These are phyloP conservation scores for Meliscaeva auricollis DNA, from an alignment of 2,888 invertebrate species.

Conservation along the genomic window DNA sequence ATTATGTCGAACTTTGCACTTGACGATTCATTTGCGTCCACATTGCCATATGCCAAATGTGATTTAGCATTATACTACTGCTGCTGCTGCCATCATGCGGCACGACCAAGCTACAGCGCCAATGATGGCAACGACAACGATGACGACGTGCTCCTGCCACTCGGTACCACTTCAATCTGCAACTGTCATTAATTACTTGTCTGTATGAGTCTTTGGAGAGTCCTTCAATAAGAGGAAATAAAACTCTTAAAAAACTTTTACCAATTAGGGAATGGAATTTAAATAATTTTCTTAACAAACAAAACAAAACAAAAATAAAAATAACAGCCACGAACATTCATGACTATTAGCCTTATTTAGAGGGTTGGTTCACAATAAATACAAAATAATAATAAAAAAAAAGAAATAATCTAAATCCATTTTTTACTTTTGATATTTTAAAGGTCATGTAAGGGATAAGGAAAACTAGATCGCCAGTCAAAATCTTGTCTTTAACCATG, in stretches of 20 bases:
- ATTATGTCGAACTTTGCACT: slow-evolving; percentile 76
- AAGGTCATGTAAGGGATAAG: not conserved
- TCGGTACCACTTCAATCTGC: slow-evolving; percentile 75
- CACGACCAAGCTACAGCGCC: too few species aligned
- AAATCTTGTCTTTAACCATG: too few species aligned
- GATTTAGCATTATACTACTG: slow-evolving; percentile 47
- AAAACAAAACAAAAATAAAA: not conserved
- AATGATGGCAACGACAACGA: slow-evolving; percentile 30
- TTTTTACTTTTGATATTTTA: not conserved
- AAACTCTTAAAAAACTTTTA: slow-evolving; percentile 51
- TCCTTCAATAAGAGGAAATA: slow-evolving; percentile 58
- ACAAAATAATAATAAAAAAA: slow-evolving; percentile 6
- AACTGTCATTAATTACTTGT: slow-evolving; percentile 84
- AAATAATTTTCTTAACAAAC: slow-evolving; percentile 33
- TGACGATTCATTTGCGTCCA: slow-evolving; percentile 71
- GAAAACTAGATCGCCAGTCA: too few species aligned
- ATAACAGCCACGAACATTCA: not conserved
- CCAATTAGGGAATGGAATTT: slow-evolving; percentile 57
- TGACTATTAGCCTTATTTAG: slow-evolving; percentile 53
- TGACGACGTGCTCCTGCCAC: slow-evolving; percentile 8
- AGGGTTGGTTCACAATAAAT: slow-evolving; percentile 8
- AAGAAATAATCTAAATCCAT: not conserved
- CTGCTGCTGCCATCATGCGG: slow-evolving; percentile 1
- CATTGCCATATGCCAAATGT: slow-evolving; percentile 72
- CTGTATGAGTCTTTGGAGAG: slow-evolving; percentile 77